Evolutionary conservation across 2,797 vertebrate genomes (phyloP).

Genomic region (Sylvia borin): DNA sequence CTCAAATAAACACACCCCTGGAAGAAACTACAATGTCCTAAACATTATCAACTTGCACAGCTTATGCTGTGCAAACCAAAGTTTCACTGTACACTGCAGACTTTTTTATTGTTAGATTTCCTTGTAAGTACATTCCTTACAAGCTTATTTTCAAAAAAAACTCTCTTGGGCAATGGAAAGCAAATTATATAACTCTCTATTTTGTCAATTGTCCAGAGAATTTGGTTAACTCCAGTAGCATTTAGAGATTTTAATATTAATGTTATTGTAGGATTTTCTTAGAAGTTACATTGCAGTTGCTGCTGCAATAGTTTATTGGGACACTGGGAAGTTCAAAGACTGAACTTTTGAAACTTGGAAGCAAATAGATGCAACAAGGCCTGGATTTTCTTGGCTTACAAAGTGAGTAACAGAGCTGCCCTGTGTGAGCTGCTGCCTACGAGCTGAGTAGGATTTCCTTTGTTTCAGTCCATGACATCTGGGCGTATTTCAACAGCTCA

Average conservation of each 20-base stretch:
- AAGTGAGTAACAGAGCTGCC: not conserved
- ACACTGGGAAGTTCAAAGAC: not conserved
- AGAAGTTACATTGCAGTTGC: not conserved
- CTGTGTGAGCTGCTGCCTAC: not conserved
- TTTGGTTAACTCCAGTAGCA: not conserved
- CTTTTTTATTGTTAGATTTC: not conserved
- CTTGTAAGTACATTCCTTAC: not conserved
- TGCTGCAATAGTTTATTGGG: not conserved
- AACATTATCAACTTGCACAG: not conserved
- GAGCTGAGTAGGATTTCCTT: not conserved
- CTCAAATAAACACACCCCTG: not conserved
- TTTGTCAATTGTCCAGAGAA: not conserved
- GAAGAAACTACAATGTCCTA: not conserved
- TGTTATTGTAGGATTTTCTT: not conserved
- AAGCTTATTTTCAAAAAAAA: constrained; percentile 16
- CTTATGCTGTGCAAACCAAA: not conserved
- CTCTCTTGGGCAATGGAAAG: not conserved
- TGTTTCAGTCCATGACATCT: not conserved
- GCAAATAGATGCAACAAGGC: not conserved
- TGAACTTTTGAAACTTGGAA: constrained; percentile 40
- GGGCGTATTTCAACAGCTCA: not conserved
- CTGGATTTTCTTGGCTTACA: constrained; percentile 11
- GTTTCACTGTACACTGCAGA: not conserved
- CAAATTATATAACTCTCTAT: not conserved
- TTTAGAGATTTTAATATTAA: not conserved